A percentile compares a stretch with the other conserved stretches of the same genome.
Conservation (phyloP, 2,797 vertebrate species). For the Sebastes taczanowskii region DNA sequence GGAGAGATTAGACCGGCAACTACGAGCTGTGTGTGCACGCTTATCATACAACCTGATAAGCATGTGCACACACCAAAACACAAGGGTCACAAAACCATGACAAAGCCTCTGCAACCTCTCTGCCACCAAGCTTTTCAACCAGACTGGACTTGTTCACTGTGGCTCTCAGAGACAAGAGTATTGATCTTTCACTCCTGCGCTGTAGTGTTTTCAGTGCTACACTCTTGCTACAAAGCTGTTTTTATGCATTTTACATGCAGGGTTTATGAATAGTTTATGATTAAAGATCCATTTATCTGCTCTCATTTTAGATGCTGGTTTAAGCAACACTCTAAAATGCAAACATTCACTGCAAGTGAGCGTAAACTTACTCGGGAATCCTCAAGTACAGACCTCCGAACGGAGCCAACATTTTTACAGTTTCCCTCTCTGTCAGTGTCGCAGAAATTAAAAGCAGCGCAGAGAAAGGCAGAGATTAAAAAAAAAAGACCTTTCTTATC, state of each 20-base stretch:
- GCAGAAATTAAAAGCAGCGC: neutral
- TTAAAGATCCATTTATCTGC: neutral
- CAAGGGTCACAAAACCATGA: conserved; percentile 12
- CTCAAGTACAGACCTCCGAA: neutral
- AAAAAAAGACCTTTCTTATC: conserved; percentile 15
- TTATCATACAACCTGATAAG: conserved; percentile 16
- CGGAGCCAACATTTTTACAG: neutral
- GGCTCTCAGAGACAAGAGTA: neutral
- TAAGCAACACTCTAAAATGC: neutral
- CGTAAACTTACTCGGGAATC: conserved; percentile 33
- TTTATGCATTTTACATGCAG: neutral
- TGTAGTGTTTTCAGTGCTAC: too few species aligned
- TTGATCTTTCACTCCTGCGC: conserved; percentile 9
- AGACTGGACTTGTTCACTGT: neutral
- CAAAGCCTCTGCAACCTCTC: conserved; percentile 30
- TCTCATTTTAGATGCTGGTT: conserved; percentile 4
- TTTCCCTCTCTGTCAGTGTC: conserved; percentile 7
- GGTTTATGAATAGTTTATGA: conserved; percentile 23
- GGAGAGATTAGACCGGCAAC: conserved; percentile 24
- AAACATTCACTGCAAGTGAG: neutral
- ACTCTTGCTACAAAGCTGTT: neutral
- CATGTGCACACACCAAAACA: conserved; percentile 16
- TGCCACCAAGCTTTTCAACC: conserved; percentile 28
- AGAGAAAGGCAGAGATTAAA: neutral
- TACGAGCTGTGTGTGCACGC: conserved; percentile 17